A percentile compares a stretch with the other conserved stretches of the same genome.
Evolutionary conservation across 2,888 invertebrate genomes (phyloP).

Genomic region (Papilio elwesi): DNA sequence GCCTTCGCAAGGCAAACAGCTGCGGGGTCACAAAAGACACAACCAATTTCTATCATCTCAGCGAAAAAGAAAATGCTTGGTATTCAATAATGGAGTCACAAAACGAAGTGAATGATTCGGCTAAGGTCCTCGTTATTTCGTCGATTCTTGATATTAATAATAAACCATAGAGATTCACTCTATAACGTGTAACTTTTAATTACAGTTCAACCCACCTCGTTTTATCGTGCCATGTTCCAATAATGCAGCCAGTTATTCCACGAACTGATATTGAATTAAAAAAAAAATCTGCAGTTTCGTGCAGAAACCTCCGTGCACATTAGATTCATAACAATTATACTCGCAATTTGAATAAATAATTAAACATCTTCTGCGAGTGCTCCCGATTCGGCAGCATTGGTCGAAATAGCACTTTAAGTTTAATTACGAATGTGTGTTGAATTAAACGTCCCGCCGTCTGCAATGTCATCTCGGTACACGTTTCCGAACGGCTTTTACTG

Average conservation of each 20-base stretch:
- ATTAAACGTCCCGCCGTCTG: conserved; percentile 61
- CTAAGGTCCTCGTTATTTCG: neutral
- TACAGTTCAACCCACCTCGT: conserved; percentile 26
- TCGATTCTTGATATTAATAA: neutral
- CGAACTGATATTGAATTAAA: conserved; percentile 23
- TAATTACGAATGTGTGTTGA: conserved; percentile 20
- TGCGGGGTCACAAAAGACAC: too few species aligned
- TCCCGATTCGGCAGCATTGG: conserved; percentile 20
- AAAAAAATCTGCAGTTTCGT: conserved; percentile 25
- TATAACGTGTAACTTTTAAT: conserved; percentile 9
- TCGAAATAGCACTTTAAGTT: conserved; percentile 26
- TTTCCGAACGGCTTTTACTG: conserved; percentile 75
- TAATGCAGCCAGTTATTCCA: conserved; percentile 11
- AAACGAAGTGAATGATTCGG: neutral
- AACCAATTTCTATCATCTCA: too few species aligned
- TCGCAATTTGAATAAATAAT: conserved; percentile 25
- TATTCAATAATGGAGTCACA: neutral
- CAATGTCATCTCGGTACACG: conserved; percentile 73
- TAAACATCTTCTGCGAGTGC: conserved; percentile 14
- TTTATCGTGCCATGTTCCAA: conserved; percentile 30
- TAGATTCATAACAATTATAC: conserved; percentile 25
- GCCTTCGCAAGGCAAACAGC: too few species aligned
- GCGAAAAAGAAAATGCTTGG: too few species aligned
- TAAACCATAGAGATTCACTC: neutral
- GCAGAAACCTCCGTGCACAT: conserved; percentile 19